These are phyloP conservation scores for Taphrorychus bicolor DNA, from an alignment of 2,888 invertebrate genomes.

Conservation along the genomic window DNA sequence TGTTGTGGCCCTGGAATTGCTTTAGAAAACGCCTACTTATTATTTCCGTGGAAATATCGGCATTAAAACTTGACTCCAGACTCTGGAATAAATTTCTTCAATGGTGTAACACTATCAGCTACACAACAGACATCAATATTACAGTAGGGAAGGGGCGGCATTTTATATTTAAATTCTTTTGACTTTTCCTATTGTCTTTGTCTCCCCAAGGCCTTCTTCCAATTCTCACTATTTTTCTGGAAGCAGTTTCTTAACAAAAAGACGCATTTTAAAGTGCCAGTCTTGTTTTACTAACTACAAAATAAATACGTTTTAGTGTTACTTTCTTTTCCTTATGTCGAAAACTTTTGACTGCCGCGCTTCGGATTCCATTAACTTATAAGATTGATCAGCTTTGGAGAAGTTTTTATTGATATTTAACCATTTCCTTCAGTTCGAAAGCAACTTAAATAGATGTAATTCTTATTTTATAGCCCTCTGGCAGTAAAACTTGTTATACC, in stretches of 20 bases:
- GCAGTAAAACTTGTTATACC: neutral
- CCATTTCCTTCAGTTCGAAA: conserved; percentile 1
- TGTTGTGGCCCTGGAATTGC: conserved; percentile 1
- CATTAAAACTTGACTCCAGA: neutral
- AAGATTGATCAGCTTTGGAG: conserved; percentile 10
- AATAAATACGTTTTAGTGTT: conserved; percentile 27
- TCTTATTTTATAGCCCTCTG: neutral
- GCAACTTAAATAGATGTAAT: conserved; percentile 4
- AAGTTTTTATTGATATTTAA: conserved; percentile 12
- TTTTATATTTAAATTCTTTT: conserved; percentile 36
- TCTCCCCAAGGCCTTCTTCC: conserved; percentile 19
- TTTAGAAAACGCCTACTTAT: neutral
- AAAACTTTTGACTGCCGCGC: conserved; percentile 14
- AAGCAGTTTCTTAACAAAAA: conserved; percentile 20
- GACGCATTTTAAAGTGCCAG: conserved; percentile 21
- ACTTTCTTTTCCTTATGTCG: conserved; percentile 11
- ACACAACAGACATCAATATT: conserved; percentile 27
- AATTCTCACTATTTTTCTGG: conserved; percentile 23
- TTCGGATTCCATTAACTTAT: conserved; percentile 7
- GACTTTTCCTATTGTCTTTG: conserved; percentile 23
- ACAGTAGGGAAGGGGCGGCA: conserved; percentile 23
- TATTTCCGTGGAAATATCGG: too few relatives aligned
- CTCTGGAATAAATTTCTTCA: neutral
- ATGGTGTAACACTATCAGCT: conserved; percentile 8
- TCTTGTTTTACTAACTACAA: conserved; percentile 22